These are phyloP conservation scores for Halictus quadricinctus DNA, from an alignment of 2,888 invertebrate genomes.

Conservation along the genomic window DNA sequence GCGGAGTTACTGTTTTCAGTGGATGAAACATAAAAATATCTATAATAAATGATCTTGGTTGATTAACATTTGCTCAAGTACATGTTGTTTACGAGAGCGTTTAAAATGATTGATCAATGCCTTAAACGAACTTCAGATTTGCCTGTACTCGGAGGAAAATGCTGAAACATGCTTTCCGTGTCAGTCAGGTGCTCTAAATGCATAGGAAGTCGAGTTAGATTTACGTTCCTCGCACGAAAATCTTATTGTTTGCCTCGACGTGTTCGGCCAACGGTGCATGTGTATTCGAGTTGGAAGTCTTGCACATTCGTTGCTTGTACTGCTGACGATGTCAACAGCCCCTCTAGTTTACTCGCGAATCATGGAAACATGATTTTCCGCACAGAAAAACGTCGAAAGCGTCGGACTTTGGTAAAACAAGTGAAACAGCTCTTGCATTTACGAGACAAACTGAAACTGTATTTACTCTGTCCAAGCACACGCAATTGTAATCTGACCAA, in stretches of 20 bases:
- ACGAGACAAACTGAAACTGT: neutral
- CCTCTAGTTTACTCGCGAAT: neutral
- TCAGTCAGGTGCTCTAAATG: neutral
- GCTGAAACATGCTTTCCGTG: neutral
- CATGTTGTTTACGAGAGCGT: neutral
- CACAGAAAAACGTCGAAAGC: neutral
- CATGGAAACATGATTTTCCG: neutral
- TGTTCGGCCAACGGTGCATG: constrained; percentile 6
- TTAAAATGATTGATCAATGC: neutral
- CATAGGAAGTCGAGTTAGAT: constrained; percentile 23
- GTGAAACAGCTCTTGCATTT: neutral
- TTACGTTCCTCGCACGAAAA: constrained; percentile 27
- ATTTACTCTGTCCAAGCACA: no score
- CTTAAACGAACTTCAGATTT: neutral
- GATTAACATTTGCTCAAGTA: neutral
- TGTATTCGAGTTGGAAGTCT: constrained; percentile 61
- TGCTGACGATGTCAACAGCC: constrained; percentile 22
- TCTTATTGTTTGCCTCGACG: constrained; percentile 31
- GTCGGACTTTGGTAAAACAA: neutral
- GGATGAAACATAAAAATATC: no score
- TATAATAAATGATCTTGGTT: neutral
- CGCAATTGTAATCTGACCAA: no score
- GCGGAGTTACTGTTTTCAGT: no score
- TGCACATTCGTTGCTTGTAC: constrained; percentile 71
- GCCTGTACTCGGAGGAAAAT: neutral